Evolutionary conservation across 2,797 vertebrate species (phyloP), one percentile per base, ranked within the genome.

Genomic region (Benthosema pterotum): DNA sequence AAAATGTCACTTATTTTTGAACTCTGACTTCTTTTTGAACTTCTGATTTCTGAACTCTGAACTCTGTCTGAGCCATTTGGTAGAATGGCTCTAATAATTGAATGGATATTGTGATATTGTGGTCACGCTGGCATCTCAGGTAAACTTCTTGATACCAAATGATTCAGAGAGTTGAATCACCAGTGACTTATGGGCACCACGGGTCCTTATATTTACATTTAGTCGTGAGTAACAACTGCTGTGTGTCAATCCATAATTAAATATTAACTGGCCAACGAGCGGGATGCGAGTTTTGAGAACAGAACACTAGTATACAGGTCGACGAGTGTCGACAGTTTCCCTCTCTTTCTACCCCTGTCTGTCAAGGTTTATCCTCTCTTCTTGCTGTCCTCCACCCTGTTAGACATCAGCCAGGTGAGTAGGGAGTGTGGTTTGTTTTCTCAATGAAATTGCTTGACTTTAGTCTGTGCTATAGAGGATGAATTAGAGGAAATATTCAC

Each of bases 181-280:
- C 22, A 47, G 42, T 16, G 58, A 72, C 57, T 50, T 47, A 42
- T 71, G 52, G 28, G n/a, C 48, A 18, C 38, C 56, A 58, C 64
- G 38, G 25, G 22, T 78, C 86, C 92, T 87, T 89, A 87, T 91
- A 92, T 94, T 93, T 91, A 87, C 88, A 61, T 77, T 76, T 57
- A 71, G 67, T 70, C 42, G 80, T 79, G 84, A 74, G 74, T 70
- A 73, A 62, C 65, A 74, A 47, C 64, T 64, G 60, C 67, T 47
- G 32, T 42, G 62, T 74, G 77, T 82, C 83, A 57, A 71, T 75
- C 75, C 57, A 38, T 42, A 56, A 84, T 89, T 83, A 84, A 90
- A 89, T 2, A 93, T 93, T 92, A 92, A 92, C 87, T 42, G 49
- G 57, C 60, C 18, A 69, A 69, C 67, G 60, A 68, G 79, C 77